These are phyloP conservation scores for Coenonympha glycerion DNA, from an alignment of 2,888 invertebrate species.

Conservation along the genomic window DNA sequence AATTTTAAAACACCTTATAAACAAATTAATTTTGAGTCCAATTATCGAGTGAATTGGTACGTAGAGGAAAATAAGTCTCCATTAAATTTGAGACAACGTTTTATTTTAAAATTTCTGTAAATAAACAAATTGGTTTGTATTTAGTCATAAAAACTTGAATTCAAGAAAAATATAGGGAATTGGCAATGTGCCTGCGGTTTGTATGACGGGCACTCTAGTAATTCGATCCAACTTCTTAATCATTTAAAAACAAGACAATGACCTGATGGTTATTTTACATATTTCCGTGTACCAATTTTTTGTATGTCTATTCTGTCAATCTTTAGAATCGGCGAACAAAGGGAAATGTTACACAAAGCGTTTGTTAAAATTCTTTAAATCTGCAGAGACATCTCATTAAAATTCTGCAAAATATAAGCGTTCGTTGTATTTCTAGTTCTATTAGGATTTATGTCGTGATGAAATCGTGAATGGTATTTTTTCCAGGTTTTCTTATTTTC, in stretches of 20 bases:
- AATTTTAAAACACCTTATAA: too few species aligned
- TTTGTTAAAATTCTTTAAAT: constrained; percentile 68
- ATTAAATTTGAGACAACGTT: too few species aligned
- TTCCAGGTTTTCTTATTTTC: background rate
- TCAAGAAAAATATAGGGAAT: background rate
- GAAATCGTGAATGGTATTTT: background rate
- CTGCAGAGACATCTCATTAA: constrained; percentile 38
- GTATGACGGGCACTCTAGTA: background rate
- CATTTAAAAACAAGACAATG: too few species aligned
- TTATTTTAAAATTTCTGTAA: too few species aligned
- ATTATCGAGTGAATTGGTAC: too few species aligned
- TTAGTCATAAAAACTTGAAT: background rate
- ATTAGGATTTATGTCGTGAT: background rate
- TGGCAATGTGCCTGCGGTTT: background rate
- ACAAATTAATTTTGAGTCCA: too few species aligned
- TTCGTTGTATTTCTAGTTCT: too few species aligned
- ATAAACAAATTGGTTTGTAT: background rate
- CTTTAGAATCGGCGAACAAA: constrained; percentile 14
- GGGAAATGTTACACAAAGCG: constrained; percentile 51
- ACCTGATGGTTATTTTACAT: background rate
- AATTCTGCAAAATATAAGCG: constrained; percentile 14
- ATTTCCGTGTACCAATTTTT: constrained; percentile 1
- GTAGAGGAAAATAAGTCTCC: too few species aligned
- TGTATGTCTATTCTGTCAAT: background rate
- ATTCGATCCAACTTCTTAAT: too few species aligned